Evolutionary conservation across 2,797 vertebrate species (phyloP).

Genomic region (Anolis apletophallus): DNA sequence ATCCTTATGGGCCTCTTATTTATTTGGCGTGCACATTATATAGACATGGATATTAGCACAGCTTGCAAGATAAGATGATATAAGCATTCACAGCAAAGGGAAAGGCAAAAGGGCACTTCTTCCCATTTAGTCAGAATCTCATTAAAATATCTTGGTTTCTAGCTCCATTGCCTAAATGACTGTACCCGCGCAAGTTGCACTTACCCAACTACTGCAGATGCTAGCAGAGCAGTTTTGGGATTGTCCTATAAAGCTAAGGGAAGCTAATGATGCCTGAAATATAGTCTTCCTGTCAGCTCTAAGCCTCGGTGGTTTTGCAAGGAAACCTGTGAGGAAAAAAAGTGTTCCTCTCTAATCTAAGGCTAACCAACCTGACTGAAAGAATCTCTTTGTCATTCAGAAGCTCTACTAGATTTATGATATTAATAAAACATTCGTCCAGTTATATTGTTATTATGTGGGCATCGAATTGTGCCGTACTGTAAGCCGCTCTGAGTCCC

Average conservation of each 20-base stretch:
- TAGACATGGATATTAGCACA: not conserved
- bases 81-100: not conserved
- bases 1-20: not conserved
- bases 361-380: not conserved
- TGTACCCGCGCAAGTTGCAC: not conserved
- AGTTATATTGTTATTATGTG: no score
- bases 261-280: conserved; percentile 8
- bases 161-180: not conserved
- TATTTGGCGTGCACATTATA: not conserved
- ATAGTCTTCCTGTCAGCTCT: conserved; percentile 2
- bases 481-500: no score
- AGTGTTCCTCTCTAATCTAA: not conserved
- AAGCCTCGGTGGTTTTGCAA: conserved; percentile 2
- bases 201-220: conserved; percentile 2
- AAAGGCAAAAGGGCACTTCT: not conserved
- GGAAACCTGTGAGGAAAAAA: conserved; percentile 5
- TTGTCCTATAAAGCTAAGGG: not conserved
- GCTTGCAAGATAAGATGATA: not conserved
- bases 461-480: no score
- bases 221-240: not conserved
- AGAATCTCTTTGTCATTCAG: conserved; percentile 1
- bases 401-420: conserved; percentile 11
- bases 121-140: not conserved
- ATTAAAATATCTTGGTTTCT: not conserved
- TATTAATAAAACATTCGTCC: conserved; percentile 20